Evolutionary conservation across 2,797 vertebrate species (phyloP).

Genomic region (Gadopsis bispinosus): DNA sequence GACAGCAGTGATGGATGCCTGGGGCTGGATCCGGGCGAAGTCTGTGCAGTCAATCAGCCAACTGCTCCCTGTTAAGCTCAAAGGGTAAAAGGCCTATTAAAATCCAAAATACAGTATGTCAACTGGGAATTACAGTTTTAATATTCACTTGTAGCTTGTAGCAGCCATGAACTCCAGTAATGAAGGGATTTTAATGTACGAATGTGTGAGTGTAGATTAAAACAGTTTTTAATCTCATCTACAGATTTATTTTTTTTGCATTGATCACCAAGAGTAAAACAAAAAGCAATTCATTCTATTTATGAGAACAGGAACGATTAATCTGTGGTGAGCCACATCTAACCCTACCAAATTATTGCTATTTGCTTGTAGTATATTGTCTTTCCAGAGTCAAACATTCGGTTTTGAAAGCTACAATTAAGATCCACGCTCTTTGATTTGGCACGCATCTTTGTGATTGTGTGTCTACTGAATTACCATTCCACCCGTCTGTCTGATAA

Average conservation of each 20-base stretch:
- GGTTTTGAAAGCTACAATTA: not conserved
- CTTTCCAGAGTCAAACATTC: not conserved
- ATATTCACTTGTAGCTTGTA: constrained; percentile 32
- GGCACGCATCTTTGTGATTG: not conserved
- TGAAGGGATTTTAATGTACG: not conserved
- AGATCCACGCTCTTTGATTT: constrained; percentile 3
- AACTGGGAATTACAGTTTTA: constrained; percentile 41
- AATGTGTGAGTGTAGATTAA: not conserved
- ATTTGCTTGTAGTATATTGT: not conserved
- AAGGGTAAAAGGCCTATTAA: constrained; percentile 59
- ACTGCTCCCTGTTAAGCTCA: constrained; percentile 55
- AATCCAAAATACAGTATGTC: constrained; percentile 40
- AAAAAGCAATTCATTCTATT: not conserved
- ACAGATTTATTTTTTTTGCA: no score
- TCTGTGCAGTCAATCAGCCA: constrained; percentile 52
- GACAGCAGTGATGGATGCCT: constrained; percentile 52
- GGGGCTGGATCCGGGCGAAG: constrained; percentile 52
- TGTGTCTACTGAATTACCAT: constrained; percentile 6
- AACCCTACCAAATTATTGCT: not conserved
- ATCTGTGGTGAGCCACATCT: not conserved
- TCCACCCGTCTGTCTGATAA: constrained; percentile 29
- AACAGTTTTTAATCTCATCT: not conserved
- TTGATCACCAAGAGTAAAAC: not conserved
- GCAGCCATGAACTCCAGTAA: constrained; percentile 13
- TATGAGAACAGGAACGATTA: not conserved